Base-by-base conservation (phyloP, 1,140 invertebrate genomes). In the Polyergus mexicanus region DNA sequence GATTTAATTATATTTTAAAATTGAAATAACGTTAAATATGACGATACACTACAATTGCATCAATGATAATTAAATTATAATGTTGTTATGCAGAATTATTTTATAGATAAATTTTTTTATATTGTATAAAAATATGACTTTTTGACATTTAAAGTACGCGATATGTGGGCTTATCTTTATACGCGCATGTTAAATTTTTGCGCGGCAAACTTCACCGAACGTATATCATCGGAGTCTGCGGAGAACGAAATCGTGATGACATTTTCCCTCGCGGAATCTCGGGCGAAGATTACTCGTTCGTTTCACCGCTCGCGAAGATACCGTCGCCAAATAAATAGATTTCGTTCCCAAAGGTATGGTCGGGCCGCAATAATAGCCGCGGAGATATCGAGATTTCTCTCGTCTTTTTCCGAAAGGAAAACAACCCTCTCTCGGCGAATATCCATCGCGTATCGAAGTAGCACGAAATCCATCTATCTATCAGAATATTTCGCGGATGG, bases 321-420 rank as follows among this genome's bases (percentile, higher is more conserved):
- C 28, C 51, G 19, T 13, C 66, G 19, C 41, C 78, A 83, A 83
- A 83, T 83, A 83, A 83, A 83, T 83, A 83, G 78, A 83, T 83
- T 74, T 81, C 25, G 32, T 38, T 44, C 6, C 13, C 77, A 8
- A 8, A 38, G 47, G 51, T 41, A 22, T 10, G 11, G 0, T 38
- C 19, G 2, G 38, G 25, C n/a, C 68, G 68, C 78, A 60, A 83
- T 72, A 72, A 60, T 72, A 72, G 47, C 78, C 54, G 78, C 38
- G 16, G 3, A 41, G 54, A 83, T 81, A 35, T 71, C 51, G 51
- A 81, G 16, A 71, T 28, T 25, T 58, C 44, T 58, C 66, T 58
- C 19, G 13, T 41, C 54, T 71, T 16, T 56, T 71, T 41, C 47
- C 25, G 54, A 72, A 72, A 74, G 72, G 78, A 83, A 83, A 74